phyloP scores from a whole-genome alignment of 2,888 invertebrate genomes.

The Cerastoderma edule region DNA sequence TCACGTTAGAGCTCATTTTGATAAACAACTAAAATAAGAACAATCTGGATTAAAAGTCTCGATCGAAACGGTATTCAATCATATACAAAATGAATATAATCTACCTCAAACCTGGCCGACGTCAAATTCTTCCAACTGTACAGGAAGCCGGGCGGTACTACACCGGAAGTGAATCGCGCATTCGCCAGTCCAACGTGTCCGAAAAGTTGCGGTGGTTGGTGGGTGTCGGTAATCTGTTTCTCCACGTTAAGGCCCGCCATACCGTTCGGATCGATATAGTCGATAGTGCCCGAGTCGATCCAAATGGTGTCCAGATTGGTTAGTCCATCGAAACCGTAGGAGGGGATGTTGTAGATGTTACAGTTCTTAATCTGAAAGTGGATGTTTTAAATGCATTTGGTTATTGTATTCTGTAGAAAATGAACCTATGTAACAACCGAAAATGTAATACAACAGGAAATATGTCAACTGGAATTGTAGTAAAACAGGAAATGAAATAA shows the following conservation, averaged over 20 bases:
- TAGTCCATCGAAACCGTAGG: conserved; percentile 54
- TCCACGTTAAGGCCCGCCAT: conserved; percentile 56
- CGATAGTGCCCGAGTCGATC: conserved; percentile 59
- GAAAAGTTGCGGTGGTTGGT: conserved; percentile 41
- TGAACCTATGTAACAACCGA: too few relatives aligned
- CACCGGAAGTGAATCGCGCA: conserved; percentile 51
- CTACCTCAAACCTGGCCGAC: conserved; percentile 12
- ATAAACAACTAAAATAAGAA: not conserved
- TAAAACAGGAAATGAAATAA: conserved; percentile 56
- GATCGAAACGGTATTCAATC: not conserved
- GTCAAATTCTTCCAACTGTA: conserved; percentile 43
- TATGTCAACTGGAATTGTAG: not conserved
- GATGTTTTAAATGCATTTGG: not conserved
- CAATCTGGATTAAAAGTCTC: not conserved
- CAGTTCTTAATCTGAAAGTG: conserved; percentile 62
- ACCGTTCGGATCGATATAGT: conserved; percentile 50
- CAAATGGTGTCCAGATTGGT: conserved; percentile 58
- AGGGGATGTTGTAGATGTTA: conserved; percentile 56
- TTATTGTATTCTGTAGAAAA: not conserved
- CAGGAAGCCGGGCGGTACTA: conserved; percentile 57
- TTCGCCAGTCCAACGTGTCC: conserved; percentile 60
- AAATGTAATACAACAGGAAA: too few relatives aligned
- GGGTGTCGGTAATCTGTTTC: conserved; percentile 36
- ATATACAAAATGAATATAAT: not conserved
- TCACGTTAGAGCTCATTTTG: not conserved